A percentile compares a stretch with the other conserved stretches of the same genome.
These are phyloP conservation scores for Daphoenositta chrysoptera DNA, from an alignment of 2,113 vertebrate species.

Conservation along the genomic window DNA sequence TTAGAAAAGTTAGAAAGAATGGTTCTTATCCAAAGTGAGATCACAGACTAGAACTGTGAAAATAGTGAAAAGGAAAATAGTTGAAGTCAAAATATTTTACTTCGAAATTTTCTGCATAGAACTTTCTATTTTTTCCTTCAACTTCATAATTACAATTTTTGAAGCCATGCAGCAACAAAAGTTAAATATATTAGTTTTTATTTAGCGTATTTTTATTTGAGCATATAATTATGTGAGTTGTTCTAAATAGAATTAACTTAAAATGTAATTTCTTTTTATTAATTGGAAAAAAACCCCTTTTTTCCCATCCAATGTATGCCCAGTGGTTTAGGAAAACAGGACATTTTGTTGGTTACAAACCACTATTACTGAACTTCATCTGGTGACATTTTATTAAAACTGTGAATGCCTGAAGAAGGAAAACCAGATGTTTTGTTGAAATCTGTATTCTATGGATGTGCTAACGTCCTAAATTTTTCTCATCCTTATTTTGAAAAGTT, in stretches of 20 bases:
- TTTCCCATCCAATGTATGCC: rapidly evolving
- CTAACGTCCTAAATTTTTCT: neutral
- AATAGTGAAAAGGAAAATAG: neutral
- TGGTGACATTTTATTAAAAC: neutral
- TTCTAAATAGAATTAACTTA: neutral
- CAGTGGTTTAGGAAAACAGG: neutral
- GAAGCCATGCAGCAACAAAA: neutral
- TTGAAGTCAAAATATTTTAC: neutral
- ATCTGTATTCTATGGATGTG: neutral
- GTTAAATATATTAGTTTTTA: neutral
- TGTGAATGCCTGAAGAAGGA: neutral
- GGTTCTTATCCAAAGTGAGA: neutral
- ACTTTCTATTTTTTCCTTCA: neutral
- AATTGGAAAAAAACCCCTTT: rapidly evolving
- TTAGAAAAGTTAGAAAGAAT: neutral
- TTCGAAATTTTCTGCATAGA: neutral
- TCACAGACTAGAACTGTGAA: neutral
- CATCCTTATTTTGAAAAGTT: neutral
- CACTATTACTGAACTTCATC: neutral
- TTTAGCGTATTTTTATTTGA: neutral
- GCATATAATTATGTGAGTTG: neutral
- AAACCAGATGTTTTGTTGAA: neutral
- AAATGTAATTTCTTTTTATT: neutral
- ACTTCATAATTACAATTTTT: neutral
- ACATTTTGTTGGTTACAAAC: rapidly evolving